These are phyloP conservation scores for Threskiornis aethiopicus DNA, from an alignment of 2,797 vertebrate genomes.

Conservation along the genomic window DNA sequence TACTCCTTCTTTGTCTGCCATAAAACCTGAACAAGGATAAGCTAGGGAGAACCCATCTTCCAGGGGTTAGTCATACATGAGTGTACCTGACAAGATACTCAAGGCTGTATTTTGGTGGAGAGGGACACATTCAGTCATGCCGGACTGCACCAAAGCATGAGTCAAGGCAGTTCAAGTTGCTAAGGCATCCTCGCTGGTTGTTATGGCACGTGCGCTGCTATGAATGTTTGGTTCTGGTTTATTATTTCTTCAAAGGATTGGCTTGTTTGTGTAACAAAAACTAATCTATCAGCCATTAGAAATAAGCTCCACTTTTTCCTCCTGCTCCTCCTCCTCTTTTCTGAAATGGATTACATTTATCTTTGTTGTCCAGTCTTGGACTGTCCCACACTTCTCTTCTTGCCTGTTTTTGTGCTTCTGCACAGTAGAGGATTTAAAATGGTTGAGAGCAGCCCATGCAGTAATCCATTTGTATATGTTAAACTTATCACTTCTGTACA, in stretches of 20 bases:
- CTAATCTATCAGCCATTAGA: neutral
- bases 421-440: neutral
- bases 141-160: neutral
- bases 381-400: neutral
- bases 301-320: slow-evolving; percentile 12
- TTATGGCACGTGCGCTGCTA: neutral
- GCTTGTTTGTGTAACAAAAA: slow-evolving; percentile 5
- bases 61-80: neutral
- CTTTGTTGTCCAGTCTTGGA: neutral
- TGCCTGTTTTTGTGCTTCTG: neutral
- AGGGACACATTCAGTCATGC: neutral
- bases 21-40: neutral
- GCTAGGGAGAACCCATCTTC: neutral
- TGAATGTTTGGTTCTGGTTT: neutral
- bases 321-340: neutral
- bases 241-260: slow-evolving; percentile 5
- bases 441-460: neutral
- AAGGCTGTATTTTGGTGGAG: neutral
- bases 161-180: neutral
- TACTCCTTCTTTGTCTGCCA: neutral
- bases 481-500: neutral
- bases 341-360: neutral
- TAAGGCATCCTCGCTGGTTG: slow-evolving; percentile 24
- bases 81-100: neutral
- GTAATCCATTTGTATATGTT: neutral